A percentile compares a stretch with the other conserved stretches of the same genome.
These are phyloP conservation scores for Xenotilapia longispinis DNA, from an alignment of 2,113 vertebrate genomes.

Conservation along the genomic window DNA sequence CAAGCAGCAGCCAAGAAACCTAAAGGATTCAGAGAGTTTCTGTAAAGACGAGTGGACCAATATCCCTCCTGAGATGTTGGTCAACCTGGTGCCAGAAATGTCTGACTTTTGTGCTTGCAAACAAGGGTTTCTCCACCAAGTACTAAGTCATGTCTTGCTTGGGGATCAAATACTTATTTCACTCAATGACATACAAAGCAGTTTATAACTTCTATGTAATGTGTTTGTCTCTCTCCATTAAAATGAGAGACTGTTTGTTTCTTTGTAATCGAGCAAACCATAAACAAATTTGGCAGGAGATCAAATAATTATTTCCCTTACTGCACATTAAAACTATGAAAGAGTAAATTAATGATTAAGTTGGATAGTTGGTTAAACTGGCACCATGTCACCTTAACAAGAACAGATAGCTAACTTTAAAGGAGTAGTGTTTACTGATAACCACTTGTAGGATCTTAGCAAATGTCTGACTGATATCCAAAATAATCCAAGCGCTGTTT, in stretches of 20 bases:
- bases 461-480: not conserved
- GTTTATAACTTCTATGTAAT: not conserved
- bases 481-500: not conserved
- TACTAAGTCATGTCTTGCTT: not conserved
- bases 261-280: not conserved
- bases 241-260: not conserved
- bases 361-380: not conserved
- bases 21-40: not conserved
- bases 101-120: not conserved
- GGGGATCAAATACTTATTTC: not conserved
- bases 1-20: not conserved
- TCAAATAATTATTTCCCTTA: not conserved
- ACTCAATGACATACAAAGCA: not conserved
- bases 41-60: not conserved
- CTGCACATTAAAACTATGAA: not conserved
- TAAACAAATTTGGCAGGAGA: not conserved
- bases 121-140: not conserved
- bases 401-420: not conserved
- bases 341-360: not conserved
- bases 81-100: not conserved
- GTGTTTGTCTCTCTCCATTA: not conserved
- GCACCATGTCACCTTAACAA: not conserved
- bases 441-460: not conserved
- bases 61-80: not conserved
- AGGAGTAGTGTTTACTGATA: not conserved